Base-by-base conservation (phyloP, 2,797 vertebrate genomes). In the Poeciliopsis paucimaculata region DNA sequence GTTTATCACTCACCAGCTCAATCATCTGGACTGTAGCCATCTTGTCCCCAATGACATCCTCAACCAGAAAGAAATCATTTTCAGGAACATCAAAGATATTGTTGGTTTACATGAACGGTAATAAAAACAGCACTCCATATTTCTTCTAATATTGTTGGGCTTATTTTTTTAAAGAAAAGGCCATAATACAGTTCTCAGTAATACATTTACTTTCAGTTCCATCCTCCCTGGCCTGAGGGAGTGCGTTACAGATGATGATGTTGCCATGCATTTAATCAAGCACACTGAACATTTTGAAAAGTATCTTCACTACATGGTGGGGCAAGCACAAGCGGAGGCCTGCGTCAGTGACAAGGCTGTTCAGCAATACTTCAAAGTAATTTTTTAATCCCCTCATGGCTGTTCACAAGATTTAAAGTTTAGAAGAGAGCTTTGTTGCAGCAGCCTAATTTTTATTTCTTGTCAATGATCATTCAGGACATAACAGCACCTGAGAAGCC, bases 281-380 rank as follows among this genome's bases (percentile, higher is more conserved):
- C 96, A 97, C 0, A 85, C 95, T 10, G 94, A 89, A 0, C 96
- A 96, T 73, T 98, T 99, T 77, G 97, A 97, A 85, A 97, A 95
- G 79, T 98, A 99, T 87, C 96, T 99, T 81, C 96, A 96, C 90
- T 99, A 97, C 90, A 95, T 99, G 85, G 95, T 97, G 89, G 98
- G 98, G 43, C 96, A 96, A 10, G 92, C 97, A 57, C 97, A 98
- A 94, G 97, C 98, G 0, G 98, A 99, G 91, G 95, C 97, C 0
- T 90, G 97, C 28, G 80, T 98, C 9, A 92, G 95, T 31, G 97
- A 97, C 88, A 97, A 96, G 71, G 90, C 96, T 0, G 88, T 97
- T 26, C 97, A 98, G 71, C 96, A 97, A 43, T 98, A 96, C 92
- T 98, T 97, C 86, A 97, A 97, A 95, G 98, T 98, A 90, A 16